Percentiles rank a stretch among this genome's conserved stretches.
Conservation (phyloP, 2,888 invertebrate species). For the Eupithecia vulgata region DNA sequence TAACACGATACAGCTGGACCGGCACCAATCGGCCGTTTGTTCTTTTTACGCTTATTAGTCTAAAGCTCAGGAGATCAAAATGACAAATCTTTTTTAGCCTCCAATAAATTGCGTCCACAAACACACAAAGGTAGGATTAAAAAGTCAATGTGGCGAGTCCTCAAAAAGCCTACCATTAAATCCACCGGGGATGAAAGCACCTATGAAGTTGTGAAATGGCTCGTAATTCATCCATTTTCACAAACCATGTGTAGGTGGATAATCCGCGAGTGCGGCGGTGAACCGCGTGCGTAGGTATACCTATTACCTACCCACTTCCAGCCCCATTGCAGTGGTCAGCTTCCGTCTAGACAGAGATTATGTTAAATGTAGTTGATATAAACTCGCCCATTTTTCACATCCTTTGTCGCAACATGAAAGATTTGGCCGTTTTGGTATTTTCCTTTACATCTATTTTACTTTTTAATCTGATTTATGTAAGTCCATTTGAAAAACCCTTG, state of each 20-base stretch:
- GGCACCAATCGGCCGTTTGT: constrained; percentile 46
- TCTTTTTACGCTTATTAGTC: constrained; percentile 43
- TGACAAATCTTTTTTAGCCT: constrained; percentile 23
- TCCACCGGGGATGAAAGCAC: constrained; percentile 58
- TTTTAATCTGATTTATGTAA: constrained; percentile 59
- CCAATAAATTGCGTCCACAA: constrained; percentile 17
- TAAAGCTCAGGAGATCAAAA: constrained; percentile 33
- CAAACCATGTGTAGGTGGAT: constrained; percentile 64
- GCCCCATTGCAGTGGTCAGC: constrained; percentile 57
- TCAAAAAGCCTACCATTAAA: constrained; percentile 56
- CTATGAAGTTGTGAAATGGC: constrained; percentile 63
- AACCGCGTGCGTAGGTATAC: constrained; percentile 29
- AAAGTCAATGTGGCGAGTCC: constrained; percentile 29
- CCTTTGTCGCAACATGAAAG: constrained; percentile 67
- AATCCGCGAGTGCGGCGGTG: constrained; percentile 52
- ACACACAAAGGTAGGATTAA: constrained; percentile 32
- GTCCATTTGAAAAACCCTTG: constrained; percentile 57
- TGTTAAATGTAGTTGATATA: constrained; percentile 69
- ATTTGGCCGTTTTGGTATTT: constrained; percentile 48
- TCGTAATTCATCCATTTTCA: constrained; percentile 63
- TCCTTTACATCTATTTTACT: constrained; percentile 65
- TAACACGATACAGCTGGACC: constrained; percentile 62
- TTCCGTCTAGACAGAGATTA: constrained; percentile 82
- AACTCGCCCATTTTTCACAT: constrained; percentile 69
- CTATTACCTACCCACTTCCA: constrained; percentile 16